phyloP scores from a whole-genome alignment of 2,888 invertebrate species.

The Euproctis similis region DNA sequence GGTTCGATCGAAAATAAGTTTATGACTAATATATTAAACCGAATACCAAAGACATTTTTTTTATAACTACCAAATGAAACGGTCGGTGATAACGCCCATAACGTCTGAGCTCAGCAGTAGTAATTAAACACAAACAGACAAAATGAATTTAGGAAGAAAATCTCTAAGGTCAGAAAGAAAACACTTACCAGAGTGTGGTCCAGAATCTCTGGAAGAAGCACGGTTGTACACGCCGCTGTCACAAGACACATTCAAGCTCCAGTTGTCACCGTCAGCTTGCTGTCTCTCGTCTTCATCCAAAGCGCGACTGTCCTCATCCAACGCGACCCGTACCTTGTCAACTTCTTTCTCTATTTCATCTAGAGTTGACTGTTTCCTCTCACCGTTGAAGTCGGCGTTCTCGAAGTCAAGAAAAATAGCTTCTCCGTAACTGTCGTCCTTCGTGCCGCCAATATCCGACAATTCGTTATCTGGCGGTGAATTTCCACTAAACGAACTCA shows the following conservation, averaged over 20 bases:
- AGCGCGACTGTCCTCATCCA: slow-evolving; percentile 69
- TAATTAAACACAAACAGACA: no score
- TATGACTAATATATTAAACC: no score
- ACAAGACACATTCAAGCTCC: slow-evolving; percentile 73
- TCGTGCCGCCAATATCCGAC: slow-evolving; percentile 39
- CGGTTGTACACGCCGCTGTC: slow-evolving; percentile 78
- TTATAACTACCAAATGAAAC: no score
- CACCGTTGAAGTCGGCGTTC: slow-evolving; percentile 44
- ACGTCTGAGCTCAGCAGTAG: no score
- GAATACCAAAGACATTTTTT: no score
- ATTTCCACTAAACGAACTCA: slow-evolving; percentile 39
- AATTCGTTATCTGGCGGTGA: slow-evolving; percentile 41
- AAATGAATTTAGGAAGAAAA: no score
- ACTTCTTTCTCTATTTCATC: slow-evolving; percentile 70
- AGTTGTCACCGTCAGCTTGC: slow-evolving; percentile 65
- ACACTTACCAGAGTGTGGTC: slow-evolving; percentile 68
- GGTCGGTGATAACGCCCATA: no score
- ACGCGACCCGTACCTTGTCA: slow-evolving; percentile 65
- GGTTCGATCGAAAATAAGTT: no score
- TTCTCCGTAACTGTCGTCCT: slow-evolving; percentile 64
- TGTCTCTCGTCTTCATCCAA: slow-evolving; percentile 64
- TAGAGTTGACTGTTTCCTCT: slow-evolving; percentile 57
- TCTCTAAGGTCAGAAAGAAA: no score
- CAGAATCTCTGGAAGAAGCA: slow-evolving; percentile 71
- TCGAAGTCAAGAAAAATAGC: slow-evolving; percentile 66